phyloP scores from a whole-genome alignment of 2,113 vertebrate genomes.

The Lampris incognitus region DNA sequence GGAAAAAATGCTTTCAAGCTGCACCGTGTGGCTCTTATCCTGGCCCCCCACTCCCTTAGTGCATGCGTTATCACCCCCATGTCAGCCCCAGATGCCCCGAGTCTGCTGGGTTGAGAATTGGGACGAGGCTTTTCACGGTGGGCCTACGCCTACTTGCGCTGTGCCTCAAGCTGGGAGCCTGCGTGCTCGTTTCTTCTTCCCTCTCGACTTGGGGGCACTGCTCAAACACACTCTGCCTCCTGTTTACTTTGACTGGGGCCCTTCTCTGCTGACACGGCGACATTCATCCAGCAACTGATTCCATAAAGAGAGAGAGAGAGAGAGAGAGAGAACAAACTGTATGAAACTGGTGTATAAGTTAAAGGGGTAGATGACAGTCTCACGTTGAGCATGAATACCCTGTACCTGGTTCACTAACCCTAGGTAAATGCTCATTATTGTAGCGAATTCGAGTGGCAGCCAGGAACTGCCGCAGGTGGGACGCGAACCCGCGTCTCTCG shows the following conservation, averaged over 20 bases:
- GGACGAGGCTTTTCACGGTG: not conserved
- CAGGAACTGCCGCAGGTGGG: no score
- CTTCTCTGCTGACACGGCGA: slow-evolving; percentile 50
- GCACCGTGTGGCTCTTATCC: slow-evolving; percentile 39
- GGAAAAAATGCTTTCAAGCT: slow-evolving; percentile 20
- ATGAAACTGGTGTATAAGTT: no score
- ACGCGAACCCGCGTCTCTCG: no score
- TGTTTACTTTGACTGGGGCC: slow-evolving; percentile 47
- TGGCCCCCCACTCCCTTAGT: slow-evolving; percentile 27
- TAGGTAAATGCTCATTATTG: no score
- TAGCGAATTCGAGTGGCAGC: no score
- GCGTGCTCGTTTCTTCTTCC: not conserved
- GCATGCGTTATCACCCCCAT: slow-evolving; percentile 57
- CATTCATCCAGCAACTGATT: slow-evolving; percentile 58
- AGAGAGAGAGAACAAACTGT: not conserved
- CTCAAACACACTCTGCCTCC: slow-evolving; percentile 55
- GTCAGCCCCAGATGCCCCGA: slow-evolving; percentile 48
- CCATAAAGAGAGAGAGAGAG: not conserved
- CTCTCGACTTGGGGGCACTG: slow-evolving; percentile 21
- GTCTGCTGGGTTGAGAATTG: slow-evolving; percentile 1
- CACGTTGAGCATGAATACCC: no score
- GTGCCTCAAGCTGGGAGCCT: not conserved
- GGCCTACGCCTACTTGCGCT: slow-evolving; percentile 20
- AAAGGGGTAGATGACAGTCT: not conserved
- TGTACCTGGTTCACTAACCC: no score